Base-by-base conservation (phyloP, 2,113 vertebrate species). In the Myrmecophaga tridactyla region DNA sequence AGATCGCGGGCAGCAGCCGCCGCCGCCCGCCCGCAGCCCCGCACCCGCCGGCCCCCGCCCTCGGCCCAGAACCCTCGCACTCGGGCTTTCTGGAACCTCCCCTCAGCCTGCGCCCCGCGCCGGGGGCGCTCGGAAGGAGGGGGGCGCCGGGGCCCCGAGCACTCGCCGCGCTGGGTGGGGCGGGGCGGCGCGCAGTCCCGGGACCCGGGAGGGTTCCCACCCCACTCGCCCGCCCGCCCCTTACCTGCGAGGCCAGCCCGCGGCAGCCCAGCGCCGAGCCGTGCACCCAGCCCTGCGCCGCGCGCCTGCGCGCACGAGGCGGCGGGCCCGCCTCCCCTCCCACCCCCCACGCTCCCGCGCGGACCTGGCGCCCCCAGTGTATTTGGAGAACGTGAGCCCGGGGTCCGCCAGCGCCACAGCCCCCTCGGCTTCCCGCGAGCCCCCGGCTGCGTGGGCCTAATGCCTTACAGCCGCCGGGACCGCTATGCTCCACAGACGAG, bases 241-340 rank as follows among this genome's bases (percentile, higher is more conserved):
- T 93, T 97, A 98, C 97, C 98, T 97, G 97, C 86, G 62, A 92
- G 89, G 96, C 85, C 96, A 82, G 96, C 90, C 84, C 17, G 95
- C 70, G 73, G 92, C 95, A 83, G 80, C 97, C 91, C 75, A 3
- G 86, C 51, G 95, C 96, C 7, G 58, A 86, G 96, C 95, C 69
- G 86, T 90, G 56, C 93, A 86, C 75, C 36, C 56, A 83, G 69
- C 91, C 63, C 70, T 43, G 75, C 75, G 41, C 92, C 87, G 86
- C 92, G 97, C 97, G 98, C 96, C 97, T 97, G 98, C 96, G 97
- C 97, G 88, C 90, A 69, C 87, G 25, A 89, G 65, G 90, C 90
- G 96, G 94, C 83, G 96, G 95, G 92, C 76, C 87, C 89, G 85
- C 25, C 96, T 94, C 89, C 72, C 96, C 27, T 96, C 96, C 58